These are phyloP conservation scores for Drosophila nigrodunni DNA, from an alignment of 1,140 invertebrate species.

Conservation along the genomic window DNA sequence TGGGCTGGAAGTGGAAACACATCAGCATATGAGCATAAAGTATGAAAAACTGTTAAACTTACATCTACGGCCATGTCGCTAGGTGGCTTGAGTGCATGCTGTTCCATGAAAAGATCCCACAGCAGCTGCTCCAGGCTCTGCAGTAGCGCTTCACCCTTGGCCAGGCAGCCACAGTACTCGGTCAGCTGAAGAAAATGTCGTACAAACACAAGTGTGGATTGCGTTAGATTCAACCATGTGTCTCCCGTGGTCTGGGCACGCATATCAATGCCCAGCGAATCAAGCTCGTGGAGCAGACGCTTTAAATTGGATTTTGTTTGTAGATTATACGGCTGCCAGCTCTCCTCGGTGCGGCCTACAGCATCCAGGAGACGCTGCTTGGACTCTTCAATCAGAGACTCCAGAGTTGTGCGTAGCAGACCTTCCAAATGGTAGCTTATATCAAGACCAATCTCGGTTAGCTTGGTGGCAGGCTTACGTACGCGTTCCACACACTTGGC, in stretches of 20 bases:
- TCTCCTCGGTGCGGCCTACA: slow-evolving; percentile 90
- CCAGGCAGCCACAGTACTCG: slow-evolving; percentile 75
- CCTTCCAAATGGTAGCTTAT: slow-evolving; percentile 93
- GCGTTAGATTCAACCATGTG: slow-evolving; percentile 83
- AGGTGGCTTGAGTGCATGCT: slow-evolving; percentile 75
- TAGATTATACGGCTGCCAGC: slow-evolving; percentile 90
- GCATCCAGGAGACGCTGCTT: slow-evolving; percentile 87
- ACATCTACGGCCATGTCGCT: slow-evolving; percentile 79
- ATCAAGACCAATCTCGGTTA: slow-evolving; percentile 87
- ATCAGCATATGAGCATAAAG: background rate
- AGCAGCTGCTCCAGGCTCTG: slow-evolving; percentile 71
- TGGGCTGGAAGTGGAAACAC: slow-evolving; percentile 57
- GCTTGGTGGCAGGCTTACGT: slow-evolving; percentile 90
- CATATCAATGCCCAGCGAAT: slow-evolving; percentile 85
- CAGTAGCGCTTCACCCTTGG: slow-evolving; percentile 73
- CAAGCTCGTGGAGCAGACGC: slow-evolving; percentile 85
- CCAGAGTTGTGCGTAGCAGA: slow-evolving; percentile 89
- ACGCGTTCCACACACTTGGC: slow-evolving; percentile 94
- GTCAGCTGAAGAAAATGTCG: slow-evolving; percentile 77
- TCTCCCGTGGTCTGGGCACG: slow-evolving; percentile 77
- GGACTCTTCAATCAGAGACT: slow-evolving; percentile 81
- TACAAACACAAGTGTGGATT: slow-evolving; percentile 80
- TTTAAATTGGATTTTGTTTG: slow-evolving; percentile 86
- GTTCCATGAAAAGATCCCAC: slow-evolving; percentile 73
- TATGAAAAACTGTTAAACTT: slow-evolving; percentile 24